Conservation (phyloP, 1,140 invertebrate species). For the Drosophila paulistorum region DNA sequence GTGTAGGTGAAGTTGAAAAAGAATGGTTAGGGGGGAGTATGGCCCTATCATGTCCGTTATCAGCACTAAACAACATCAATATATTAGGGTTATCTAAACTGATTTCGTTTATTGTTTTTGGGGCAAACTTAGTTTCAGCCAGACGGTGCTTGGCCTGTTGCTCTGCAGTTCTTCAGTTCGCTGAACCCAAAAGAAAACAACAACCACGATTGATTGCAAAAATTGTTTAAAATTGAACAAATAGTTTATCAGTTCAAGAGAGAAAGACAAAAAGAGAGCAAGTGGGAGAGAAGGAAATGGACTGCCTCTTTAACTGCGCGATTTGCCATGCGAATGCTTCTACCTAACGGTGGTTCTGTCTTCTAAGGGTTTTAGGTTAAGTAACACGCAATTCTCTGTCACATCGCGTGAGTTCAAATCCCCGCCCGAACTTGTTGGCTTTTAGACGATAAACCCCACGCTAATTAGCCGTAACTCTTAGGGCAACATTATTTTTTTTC, state of each 20-base stretch:
- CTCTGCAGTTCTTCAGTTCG: conserved; percentile 4
- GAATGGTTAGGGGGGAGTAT: not conserved
- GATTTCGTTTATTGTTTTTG: not conserved
- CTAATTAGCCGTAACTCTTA: conserved; percentile 73
- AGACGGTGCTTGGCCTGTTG: not conserved
- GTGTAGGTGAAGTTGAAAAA: not conserved
- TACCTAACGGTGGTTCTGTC: conserved; percentile 37
- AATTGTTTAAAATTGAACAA: not conserved
- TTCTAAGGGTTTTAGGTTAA: conserved; percentile 43
- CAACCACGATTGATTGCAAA: not conserved
- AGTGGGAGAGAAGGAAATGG: not conserved
- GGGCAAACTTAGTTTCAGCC: conserved; percentile 34
- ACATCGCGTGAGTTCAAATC: conserved; percentile 39
- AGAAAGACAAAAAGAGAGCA: no score
- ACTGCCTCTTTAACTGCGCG: not conserved
- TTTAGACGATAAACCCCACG: conserved; percentile 66
- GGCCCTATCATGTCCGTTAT: conserved; percentile 46
- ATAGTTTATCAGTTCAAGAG: not conserved
- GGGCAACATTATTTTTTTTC: conserved; percentile 57
- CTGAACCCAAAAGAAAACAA: conserved; percentile 16
- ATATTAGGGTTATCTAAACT: conserved; percentile 35
- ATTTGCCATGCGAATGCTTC: conserved; percentile 2
- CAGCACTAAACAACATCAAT: conserved; percentile 61
- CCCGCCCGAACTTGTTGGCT: conserved; percentile 74
- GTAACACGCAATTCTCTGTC: not conserved